A percentile compares a stretch with the other conserved stretches of the same genome.
Conservation (phyloP, 2,797 vertebrate genomes). For the Macroramphosus scolopax region DNA sequence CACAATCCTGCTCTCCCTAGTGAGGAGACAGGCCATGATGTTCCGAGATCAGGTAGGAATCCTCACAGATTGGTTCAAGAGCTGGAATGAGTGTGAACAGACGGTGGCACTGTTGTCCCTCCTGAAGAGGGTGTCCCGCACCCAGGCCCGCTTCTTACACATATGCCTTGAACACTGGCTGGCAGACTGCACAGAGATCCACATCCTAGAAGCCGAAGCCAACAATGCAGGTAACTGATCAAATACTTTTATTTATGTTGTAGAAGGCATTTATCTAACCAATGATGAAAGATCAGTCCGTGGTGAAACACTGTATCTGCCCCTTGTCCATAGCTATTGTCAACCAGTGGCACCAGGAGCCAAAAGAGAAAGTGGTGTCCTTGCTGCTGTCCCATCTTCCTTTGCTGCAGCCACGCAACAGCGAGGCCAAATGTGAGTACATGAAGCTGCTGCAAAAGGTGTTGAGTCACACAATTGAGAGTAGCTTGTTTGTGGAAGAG, state of each 20-base stretch:
- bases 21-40: conserved; percentile 89
- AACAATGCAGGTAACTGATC: conserved; percentile 89
- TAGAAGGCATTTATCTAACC: neutral
- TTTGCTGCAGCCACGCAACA: conserved; percentile 91
- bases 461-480: conserved; percentile 92
- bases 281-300: conserved; percentile 5
- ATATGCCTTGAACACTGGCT: conserved; percentile 96
- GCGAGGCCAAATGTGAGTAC: conserved; percentile 93
- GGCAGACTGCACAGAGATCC: conserved; percentile 93
- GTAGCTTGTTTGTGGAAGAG: conserved; percentile 94
- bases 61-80: conserved; percentile 95
- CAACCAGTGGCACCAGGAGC: conserved; percentile 94
- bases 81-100: conserved; percentile 98
- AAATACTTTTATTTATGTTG: too few relatives aligned
- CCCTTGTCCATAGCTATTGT: conserved; percentile 79
- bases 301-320: conserved; percentile 10
- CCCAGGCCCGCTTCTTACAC: conserved; percentile 94
- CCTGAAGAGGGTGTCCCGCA: conserved; percentile 91
- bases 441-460: conserved; percentile 95
- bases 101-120: conserved; percentile 94
- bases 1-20: conserved; percentile 64
- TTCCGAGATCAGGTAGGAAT: conserved; percentile 98
- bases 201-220: conserved; percentile 92
- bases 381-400: conserved; percentile 92
- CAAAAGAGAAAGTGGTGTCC: conserved; percentile 90